A percentile compares a stretch with the other conserved stretches of the same genome.
phyloP scores from a whole-genome alignment of 2,797 vertebrate species.

The Coilia nasus region DNA sequence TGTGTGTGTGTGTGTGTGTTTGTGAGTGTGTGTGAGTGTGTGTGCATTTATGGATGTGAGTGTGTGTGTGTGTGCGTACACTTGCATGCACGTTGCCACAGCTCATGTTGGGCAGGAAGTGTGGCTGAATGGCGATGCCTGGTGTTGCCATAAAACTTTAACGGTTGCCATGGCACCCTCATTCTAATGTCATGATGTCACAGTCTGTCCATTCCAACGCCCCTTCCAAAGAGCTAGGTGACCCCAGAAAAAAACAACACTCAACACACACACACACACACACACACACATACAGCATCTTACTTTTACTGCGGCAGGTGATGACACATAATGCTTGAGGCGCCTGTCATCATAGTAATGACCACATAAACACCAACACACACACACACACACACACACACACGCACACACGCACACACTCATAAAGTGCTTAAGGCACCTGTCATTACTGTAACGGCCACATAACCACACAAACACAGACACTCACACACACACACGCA shows the following conservation, averaged over 20 bases:
- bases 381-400: neutral
- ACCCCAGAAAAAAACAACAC: neutral
- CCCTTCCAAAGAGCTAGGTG: neutral
- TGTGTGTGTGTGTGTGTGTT: neutral
- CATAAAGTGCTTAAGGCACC: neutral
- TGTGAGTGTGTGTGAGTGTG: neutral
- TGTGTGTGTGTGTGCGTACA: conserved; percentile 6
- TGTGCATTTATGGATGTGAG: neutral
- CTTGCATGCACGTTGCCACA: neutral
- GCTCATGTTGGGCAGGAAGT: neutral
- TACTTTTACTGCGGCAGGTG: neutral
- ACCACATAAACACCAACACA: neutral
- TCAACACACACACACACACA: neutral
- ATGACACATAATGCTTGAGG: neutral
- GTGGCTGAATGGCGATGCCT: neutral
- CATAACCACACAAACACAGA: neutral
- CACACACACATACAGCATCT: neutral
- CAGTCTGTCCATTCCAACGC: neutral
- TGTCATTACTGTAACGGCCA: too few relatives aligned
- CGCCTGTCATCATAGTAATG: neutral
- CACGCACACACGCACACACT: neutral
- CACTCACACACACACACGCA: conserved; percentile 2
- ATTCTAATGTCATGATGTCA: conserved; percentile 12
- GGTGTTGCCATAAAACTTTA: neutral
- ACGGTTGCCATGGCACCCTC: neutral